Percentiles rank a stretch among this genome's conserved stretches.
Conservation (phyloP, 23 tunicate species). For the Styela plicata region DNA sequence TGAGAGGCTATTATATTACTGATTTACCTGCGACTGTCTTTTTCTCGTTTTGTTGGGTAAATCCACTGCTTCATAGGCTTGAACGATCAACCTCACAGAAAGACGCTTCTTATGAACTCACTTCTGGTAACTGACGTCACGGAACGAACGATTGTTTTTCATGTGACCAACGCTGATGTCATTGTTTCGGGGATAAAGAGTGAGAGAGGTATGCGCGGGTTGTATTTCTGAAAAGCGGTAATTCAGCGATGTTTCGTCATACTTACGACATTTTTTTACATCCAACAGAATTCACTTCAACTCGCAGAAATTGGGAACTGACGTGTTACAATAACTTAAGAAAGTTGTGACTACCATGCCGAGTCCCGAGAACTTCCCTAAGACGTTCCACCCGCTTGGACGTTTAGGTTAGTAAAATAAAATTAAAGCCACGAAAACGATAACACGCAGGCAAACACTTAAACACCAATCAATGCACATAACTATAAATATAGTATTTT, state of each 20-base stretch:
- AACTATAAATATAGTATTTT: too few species aligned
- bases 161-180: conserved; percentile 89
- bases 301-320: too few species aligned
- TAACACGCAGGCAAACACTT: too few species aligned
- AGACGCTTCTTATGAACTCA: conserved; percentile 53
- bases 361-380: not conserved
- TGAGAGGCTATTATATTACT: too few species aligned
- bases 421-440: too few species aligned
- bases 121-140: conserved; percentile 83
- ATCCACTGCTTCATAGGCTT: not conserved
- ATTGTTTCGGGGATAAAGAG: conserved; percentile 47
- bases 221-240: not conserved
- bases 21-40: not conserved
- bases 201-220: conserved; percentile 24
- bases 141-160: conserved; percentile 46
- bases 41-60: not conserved
- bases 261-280: not conserved
- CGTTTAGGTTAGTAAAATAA: not conserved
- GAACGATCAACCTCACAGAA: not conserved
- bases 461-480: too few species aligned
- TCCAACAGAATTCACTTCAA: too few species aligned
- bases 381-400: not conserved
- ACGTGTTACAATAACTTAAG: too few species aligned
- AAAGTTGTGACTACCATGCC: not conserved
- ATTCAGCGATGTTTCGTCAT: not conserved